Evolutionary conservation across 2,113 vertebrate genomes (phyloP).

Genomic region (Mormoops blainvillei): DNA sequence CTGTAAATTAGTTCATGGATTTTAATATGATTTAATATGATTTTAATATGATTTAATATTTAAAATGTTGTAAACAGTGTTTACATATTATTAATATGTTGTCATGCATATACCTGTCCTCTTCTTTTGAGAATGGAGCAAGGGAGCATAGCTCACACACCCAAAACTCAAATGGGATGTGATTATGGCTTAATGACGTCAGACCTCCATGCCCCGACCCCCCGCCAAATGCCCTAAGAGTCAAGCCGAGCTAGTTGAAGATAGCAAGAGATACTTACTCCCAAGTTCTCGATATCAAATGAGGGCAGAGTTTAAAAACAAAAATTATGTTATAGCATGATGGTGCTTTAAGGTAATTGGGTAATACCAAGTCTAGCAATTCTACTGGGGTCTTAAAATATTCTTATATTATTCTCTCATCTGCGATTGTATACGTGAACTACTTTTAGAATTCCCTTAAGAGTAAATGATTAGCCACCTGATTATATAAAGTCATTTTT

Average conservation of each 20-base stretch:
- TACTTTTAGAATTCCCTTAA: slow-evolving; percentile 19
- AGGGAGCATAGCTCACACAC: background rate
- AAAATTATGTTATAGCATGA: background rate
- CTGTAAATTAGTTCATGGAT: background rate
- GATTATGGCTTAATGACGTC: background rate
- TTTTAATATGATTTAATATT: too few relatives aligned
- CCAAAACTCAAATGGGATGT: background rate
- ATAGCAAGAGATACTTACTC: background rate
- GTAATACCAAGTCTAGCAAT: background rate
- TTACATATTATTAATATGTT: background rate
- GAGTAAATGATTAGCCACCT: background rate
- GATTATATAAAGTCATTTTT: background rate
- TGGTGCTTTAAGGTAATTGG: background rate
- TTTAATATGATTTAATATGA: slow-evolving; percentile 18
- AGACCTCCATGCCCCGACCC: background rate
- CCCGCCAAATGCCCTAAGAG: background rate
- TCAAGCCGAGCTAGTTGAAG: background rate
- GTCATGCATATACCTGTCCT: background rate
- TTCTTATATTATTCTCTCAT: background rate
- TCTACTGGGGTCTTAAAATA: background rate
- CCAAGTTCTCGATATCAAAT: background rate
- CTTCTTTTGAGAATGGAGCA: slow-evolving; percentile 2
- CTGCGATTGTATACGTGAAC: background rate
- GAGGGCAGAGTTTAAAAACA: background rate
- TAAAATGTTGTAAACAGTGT: background rate